Base-by-base conservation (phyloP, 2,888 invertebrate species). In the Cheiracanthium punctorium region DNA sequence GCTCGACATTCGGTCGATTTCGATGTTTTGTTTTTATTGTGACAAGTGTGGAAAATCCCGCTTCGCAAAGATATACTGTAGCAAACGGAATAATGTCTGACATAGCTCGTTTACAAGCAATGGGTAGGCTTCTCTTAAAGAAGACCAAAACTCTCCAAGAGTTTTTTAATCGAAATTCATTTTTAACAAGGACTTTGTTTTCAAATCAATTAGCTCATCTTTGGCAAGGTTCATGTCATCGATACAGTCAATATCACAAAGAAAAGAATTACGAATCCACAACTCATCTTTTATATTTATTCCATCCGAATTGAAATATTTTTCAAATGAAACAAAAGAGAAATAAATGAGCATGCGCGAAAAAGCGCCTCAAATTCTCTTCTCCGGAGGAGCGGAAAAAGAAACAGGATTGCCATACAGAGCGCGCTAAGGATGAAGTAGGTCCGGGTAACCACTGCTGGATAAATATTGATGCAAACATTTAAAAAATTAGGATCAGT, bases 381-480 rank as follows among this genome's bases (percentile, higher is more conserved):
- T n/a, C n/a, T n/a, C n/a, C n/a, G n/a, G n/a, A 70, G 70, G 70
- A 70, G 70, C 70, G 70, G 70, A 37, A 70, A 70, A 70, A 41
- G 67, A 64, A 33, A 67, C 37, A 70, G 48, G 70, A 32, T 32
- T 48, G 37, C 32, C 58, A 70, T 90, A 89, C 73, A 88, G 90
- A 77, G 88, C 88, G 52, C 89, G 89, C 28, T 90, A 90, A 75
- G 89, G 52, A 20, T 79, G 64, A 71, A 70, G 73, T 73, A 48
- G 69, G 69, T 71, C 71, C 71, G 43, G 71, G 71, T 71, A 41
- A 71, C 71, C 71, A 71, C 43, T 71, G 71, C 71, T 71, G 71
- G 71, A n/a, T n/a, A 75, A 75, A 75, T 75, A n/a, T n/a, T n/a
- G n/a, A n/a, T n/a, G n/a, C n/a, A n/a, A n/a, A n/a, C n/a, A n/a